Evolutionary conservation across 1,140 invertebrate genomes (phyloP).

Genomic region (Homarus americanus): DNA sequence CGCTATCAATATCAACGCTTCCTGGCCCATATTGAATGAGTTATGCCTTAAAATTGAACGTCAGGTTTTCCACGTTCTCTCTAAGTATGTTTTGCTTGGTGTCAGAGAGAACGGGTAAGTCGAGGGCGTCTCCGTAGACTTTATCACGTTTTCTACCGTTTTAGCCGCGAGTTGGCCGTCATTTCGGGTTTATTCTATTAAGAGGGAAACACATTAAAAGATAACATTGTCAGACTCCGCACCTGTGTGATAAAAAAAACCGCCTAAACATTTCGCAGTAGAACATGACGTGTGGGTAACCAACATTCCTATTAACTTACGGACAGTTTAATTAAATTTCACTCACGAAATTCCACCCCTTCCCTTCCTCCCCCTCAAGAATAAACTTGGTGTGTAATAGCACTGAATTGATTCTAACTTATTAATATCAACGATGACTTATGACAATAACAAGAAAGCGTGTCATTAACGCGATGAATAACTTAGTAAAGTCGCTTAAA

Average conservation of each 20-base stretch:
- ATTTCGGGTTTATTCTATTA: not conserved
- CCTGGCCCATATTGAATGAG: slow-evolving; percentile 32
- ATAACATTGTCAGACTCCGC: slow-evolving; percentile 2
- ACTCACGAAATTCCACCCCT: too few species aligned
- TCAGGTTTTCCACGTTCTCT: slow-evolving; percentile 9
- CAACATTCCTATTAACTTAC: slow-evolving; percentile 11
- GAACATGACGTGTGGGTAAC: slow-evolving; percentile 25
- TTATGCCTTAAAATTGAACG: slow-evolving; percentile 16
- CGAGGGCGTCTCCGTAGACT: too few species aligned
- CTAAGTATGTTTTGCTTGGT: not conserved
- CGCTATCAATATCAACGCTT: slow-evolving; percentile 30
- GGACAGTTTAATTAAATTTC: not conserved
- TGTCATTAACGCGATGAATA: too few species aligned
- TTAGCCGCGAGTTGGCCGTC: not conserved
- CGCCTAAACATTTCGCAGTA: slow-evolving; percentile 32
- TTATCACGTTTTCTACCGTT: not conserved
- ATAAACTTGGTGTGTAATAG: too few species aligned
- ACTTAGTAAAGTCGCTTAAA: too few species aligned
- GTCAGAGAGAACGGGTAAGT: too few species aligned
- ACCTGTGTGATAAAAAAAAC: slow-evolving; percentile 27
- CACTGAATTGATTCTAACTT: too few species aligned
- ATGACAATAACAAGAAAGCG: too few species aligned
- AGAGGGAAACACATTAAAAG: slow-evolving; percentile 28
- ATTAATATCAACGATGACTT: too few species aligned
- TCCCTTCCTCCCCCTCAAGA: too few species aligned